Base-by-base conservation (phyloP, 1,140 invertebrate species). In the Triops longicaudatus region DNA sequence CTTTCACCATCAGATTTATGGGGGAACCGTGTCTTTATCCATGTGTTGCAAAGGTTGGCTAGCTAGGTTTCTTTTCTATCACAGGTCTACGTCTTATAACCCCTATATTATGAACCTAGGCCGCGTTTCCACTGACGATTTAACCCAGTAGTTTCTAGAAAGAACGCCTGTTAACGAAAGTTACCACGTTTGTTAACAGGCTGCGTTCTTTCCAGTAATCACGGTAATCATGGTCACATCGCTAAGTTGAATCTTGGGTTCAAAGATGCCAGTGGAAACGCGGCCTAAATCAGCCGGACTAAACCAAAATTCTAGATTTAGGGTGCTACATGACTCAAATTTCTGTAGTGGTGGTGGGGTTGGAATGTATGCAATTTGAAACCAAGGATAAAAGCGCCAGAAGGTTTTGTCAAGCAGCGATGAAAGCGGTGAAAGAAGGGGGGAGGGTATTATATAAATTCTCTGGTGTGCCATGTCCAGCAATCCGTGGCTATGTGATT, bases 311-410 rank as follows among this genome's bases (percentile, higher is more conserved):
- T 63, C 50, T 63, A 22, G 22, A n/a, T 63, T 17, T 1, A 9
- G 14, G 50, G 17, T 63, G 50, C 50, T 63, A 50, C 44, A 50
- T 50, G 12, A 17, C n/a, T 50, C 12, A 63, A 17, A n/a, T 63
- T 63, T n/a, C 50, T 63, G 14, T 63, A 14, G 50, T 63, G 14
- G 17, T 17, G 14, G 22, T 9, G 50, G 22, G 50, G 9, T 63
- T 63, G 50, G 50, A 63, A 63, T 63, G 50, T 63, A 63, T 63
- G 50, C 50, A 63, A 63, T 63, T 63, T 63, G 22, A 63, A 63
- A 63, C 50, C 50, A 22, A 63, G 22, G 2, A n/a, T 17, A 22
- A n/a, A 63, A 63, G 22, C 14, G 22, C 14, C 50, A 63, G 50
- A n/a, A 63, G 9, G 22, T 10, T 63, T 63, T n/a, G 50, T 63